A percentile compares a stretch with the other conserved stretches of the same genome.
phyloP scores from a whole-genome alignment of 2,888 invertebrate genomes.

The Cremastinae sp. region DNA sequence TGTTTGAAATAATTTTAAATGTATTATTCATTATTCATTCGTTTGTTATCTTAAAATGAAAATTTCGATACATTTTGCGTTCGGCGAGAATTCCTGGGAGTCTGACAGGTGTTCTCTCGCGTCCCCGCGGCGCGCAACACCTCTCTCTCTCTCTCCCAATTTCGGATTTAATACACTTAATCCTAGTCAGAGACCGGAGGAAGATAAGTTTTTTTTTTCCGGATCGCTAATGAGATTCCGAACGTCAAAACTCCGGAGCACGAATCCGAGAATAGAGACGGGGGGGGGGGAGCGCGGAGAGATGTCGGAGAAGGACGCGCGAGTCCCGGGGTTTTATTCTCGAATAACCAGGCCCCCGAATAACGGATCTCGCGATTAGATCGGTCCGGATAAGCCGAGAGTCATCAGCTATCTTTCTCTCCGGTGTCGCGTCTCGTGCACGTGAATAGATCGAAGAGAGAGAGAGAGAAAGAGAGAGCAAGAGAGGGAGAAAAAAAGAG shows the following conservation, averaged over 20 bases:
- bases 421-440: constrained; percentile 26
- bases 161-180: constrained; percentile 61
- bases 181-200: constrained; percentile 55
- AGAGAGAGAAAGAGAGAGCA: constrained; percentile 17
- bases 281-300: constrained; percentile 30
- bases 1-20: no score
- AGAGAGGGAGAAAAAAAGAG: constrained; percentile 34
- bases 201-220: constrained; percentile 67
- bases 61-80: constrained; percentile 40
- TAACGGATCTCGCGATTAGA: constrained; percentile 66
- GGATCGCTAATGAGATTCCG: constrained; percentile 80
- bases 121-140: constrained; percentile 22
- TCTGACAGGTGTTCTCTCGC: constrained; percentile 61
- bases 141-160: constrained; percentile 20
- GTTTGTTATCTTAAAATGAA: constrained; percentile 29
- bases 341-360: constrained; percentile 62
- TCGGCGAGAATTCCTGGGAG: constrained; percentile 37
- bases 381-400: constrained; percentile 58
- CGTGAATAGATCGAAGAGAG: constrained; percentile 27
- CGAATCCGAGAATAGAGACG: constrained; percentile 25
- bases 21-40: neutral
- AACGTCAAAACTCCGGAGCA: constrained; percentile 78
- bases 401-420: constrained; percentile 72
- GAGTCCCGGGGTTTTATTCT: constrained; percentile 52
- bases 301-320: constrained; percentile 24